Percentiles rank a stretch among this genome's conserved stretches.
These are phyloP conservation scores for Halichoeres trimaculatus DNA, from an alignment of 2,113 vertebrate species.

Conservation along the genomic window DNA sequence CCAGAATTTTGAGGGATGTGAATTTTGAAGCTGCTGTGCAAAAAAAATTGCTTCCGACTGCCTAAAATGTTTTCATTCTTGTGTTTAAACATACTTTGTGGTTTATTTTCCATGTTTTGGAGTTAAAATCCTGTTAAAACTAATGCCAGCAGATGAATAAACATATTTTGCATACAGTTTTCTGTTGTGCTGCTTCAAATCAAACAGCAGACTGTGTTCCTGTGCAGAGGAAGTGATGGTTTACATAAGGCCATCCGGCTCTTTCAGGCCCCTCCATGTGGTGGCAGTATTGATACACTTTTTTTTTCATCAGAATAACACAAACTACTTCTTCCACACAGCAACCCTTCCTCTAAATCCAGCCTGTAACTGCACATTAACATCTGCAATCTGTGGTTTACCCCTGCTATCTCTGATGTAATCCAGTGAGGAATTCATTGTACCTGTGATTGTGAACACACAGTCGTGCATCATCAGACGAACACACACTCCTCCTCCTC, in stretches of 20 bases:
- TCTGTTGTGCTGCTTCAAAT: background rate
- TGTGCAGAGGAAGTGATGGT: background rate
- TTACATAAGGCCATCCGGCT: conserved; percentile 19
- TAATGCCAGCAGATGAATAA: background rate
- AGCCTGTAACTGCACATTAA: conserved; percentile 13
- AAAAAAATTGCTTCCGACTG: too few relatives aligned
- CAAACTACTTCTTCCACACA: conserved; percentile 15
- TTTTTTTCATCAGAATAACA: conserved; percentile 50
- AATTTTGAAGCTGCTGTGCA: background rate
- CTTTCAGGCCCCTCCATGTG: conserved; percentile 66
- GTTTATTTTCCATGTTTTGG: background rate
- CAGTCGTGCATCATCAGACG: background rate
- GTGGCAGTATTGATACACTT: conserved; percentile 77
- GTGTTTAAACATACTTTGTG: background rate
- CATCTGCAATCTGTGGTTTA: conserved; percentile 28
- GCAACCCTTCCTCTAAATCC: conserved; percentile 6
- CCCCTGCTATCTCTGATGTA: background rate
- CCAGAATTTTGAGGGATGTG: too few relatives aligned
- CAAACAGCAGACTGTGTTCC: background rate
- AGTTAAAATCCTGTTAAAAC: background rate
- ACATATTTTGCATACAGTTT: background rate
- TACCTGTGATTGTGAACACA: conserved; percentile 7
- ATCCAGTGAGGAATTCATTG: conserved; percentile 20
- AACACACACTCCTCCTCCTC: background rate
- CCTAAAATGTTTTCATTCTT: too few relatives aligned